Evolutionary conservation across 2,888 invertebrate genomes (phyloP), one percentile per base, ranked within the genome.

Genomic region (Lasius platythorax): DNA sequence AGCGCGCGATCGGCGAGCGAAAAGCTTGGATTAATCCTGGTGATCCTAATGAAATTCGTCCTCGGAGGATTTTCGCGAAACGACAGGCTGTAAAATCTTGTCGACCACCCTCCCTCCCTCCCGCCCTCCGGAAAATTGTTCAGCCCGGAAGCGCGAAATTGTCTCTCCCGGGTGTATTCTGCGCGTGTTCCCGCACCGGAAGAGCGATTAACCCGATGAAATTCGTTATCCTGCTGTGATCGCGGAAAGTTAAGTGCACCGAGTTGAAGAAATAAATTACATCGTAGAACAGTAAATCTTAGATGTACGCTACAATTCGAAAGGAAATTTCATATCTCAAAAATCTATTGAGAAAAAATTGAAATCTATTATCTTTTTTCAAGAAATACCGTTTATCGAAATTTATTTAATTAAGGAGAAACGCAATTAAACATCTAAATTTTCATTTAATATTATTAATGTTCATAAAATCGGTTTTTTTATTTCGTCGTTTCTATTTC

Each of bases 41-140:
- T 78, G 76, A 67, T 83, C 67, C 68, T 83, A 83, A 83, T 83
- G 78, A 78, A 83, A 75, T 83, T 78, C 82, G 82, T 75, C 82
- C 76, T 78, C 72, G 61, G 79, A 81, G 79, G 72, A 81, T 81
- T 81, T 72, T 81, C 79, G 73, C 79, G 61, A 81, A 81, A 81
- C 79, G 72, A 72, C 72, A 46, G 46, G 61, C 37, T 81, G 79
- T 81, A 81, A 81, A 81, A 81, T 81, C 79, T 81, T 81, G 79
- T 81, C 61, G 79, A 9, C 58, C 37, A 18, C 12, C 43, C 37
- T n/a, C 40, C 28, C 40, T 9, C 23, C 37, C 23, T 37, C 9
- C 68, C 46, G 23, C 67, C 30, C 68, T 33, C 23, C 18, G 72
- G 72, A 81, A 81, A 81, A 72, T 72, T 81, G 72, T 81, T 63